Evolutionary conservation across 2,888 invertebrate genomes (phyloP).

Genomic region (Cosmopolites sordidus): DNA sequence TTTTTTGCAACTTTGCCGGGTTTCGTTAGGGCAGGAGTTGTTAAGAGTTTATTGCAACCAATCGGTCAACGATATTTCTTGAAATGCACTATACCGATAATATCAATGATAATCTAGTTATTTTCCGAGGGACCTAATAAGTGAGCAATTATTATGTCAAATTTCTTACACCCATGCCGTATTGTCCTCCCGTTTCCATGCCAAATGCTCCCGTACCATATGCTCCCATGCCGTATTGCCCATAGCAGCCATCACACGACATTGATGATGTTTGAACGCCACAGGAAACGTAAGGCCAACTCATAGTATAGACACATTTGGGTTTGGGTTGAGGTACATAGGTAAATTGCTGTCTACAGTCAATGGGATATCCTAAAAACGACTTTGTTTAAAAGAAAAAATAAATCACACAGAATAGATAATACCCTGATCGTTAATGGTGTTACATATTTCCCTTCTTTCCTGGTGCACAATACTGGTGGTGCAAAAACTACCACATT

Average conservation of each 20-base stretch:
- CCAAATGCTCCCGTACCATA: too few species aligned
- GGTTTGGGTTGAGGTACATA: conserved; percentile 46
- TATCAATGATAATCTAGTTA: too few species aligned
- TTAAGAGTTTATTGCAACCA: too few species aligned
- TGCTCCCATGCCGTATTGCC: conserved; percentile 24
- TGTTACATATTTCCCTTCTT: conserved; percentile 28
- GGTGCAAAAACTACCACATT: conserved; percentile 43
- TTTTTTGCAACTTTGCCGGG: too few species aligned
- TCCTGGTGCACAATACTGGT: conserved; percentile 44
- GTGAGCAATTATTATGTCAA: too few species aligned
- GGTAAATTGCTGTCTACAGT: conserved; percentile 39
- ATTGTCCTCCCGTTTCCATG: too few species aligned
- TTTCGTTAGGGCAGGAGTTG: too few species aligned
- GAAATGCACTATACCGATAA: too few species aligned
- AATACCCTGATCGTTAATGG: conserved; percentile 13
- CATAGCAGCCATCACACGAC: conserved; percentile 44
- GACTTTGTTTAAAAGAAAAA: background rate
- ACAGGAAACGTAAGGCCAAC: conserved; percentile 46
- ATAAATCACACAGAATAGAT: background rate
- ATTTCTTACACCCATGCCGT: too few species aligned
- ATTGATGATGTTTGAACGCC: conserved; percentile 30
- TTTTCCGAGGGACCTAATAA: too few species aligned
- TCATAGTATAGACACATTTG: conserved; percentile 40
- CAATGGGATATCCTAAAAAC: conserved; percentile 27
- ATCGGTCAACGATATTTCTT: too few species aligned